A percentile compares a stretch with the other conserved stretches of the same genome.
Evolutionary conservation across 2,797 vertebrate species (phyloP).

Genomic region (Enteromius anoplus): DNA sequence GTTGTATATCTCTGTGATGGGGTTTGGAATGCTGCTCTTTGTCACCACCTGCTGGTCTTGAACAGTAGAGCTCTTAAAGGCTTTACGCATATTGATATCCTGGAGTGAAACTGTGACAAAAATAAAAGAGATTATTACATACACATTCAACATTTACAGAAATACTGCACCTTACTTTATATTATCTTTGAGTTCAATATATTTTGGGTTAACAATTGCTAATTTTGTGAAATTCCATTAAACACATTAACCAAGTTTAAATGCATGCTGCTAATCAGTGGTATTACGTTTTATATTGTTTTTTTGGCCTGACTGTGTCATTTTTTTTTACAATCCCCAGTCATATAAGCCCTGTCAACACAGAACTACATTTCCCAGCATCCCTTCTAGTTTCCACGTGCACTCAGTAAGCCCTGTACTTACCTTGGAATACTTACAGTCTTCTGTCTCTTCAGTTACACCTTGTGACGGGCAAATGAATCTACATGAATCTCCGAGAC

Average conservation of each 20-base stretch:
- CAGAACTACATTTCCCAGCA: not conserved
- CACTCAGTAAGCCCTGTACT: not conserved
- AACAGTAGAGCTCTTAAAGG: conserved; percentile 84
- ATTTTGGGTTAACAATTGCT: not conserved
- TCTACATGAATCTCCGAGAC: not conserved
- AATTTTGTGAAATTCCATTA: not conserved
- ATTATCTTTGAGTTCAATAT: not conserved
- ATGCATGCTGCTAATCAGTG: not conserved
- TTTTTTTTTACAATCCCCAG: not conserved
- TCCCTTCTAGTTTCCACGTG: not conserved
- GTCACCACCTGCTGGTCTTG: conserved; percentile 92
- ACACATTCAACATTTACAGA: not conserved
- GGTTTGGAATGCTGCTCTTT: conserved; percentile 80
- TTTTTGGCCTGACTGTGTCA: not conserved
- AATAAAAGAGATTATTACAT: not conserved
- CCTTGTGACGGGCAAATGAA: no score
- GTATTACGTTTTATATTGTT: not conserved
- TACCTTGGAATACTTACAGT: not conserved
- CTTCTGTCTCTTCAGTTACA: not conserved
- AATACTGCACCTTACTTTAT: not conserved
- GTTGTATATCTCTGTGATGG: conserved; percentile 84
- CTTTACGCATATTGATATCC: conserved; percentile 92
- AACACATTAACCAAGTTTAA: not conserved
- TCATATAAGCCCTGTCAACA: not conserved
- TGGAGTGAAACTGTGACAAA: conserved; percentile 84